A percentile compares a stretch with the other conserved stretches of the same genome.
phyloP scores from a whole-genome alignment of 2,113 vertebrate species.

The human region GRCh38 chr5:38964001-38964500 shows the following conservation, averaged over 20 bases:
- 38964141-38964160: neutral
- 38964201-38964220: neutral
- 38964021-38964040: constrained; percentile 24
- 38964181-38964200: neutral
- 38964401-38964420: neutral
- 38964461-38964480: neutral
- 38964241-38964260: constrained; percentile 7
- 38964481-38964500: constrained; percentile 19
- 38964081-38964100: neutral
- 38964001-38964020: constrained; percentile 19
- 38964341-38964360: neutral
- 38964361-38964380: neutral
- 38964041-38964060: neutral
- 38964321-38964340: neutral
- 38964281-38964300: neutral
- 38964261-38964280: neutral
- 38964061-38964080: neutral
- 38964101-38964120: constrained; percentile 7
- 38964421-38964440: neutral
- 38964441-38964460: constrained; percentile 14
- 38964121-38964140: neutral
- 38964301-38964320: neutral
- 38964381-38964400: neutral
- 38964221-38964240: neutral
- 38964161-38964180: neutral